A percentile compares a stretch with the other conserved stretches of the same genome.
phyloP scores from a whole-genome alignment of 2,888 invertebrate species.

The Tubiluchus corallicola region DNA sequence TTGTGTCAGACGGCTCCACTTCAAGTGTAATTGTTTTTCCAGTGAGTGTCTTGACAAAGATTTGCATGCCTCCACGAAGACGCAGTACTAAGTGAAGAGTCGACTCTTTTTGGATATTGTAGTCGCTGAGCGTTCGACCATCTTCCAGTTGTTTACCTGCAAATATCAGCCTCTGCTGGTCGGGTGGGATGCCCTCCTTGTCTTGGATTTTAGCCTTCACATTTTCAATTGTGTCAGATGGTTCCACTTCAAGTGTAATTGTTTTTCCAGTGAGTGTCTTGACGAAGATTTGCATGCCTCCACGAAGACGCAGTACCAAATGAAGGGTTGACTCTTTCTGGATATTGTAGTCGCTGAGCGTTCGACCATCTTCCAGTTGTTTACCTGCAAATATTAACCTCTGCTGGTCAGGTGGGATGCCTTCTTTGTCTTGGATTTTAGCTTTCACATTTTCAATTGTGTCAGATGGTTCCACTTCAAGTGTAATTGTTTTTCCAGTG shows the following conservation, averaged over 20 bases:
- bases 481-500: constrained; percentile 15
- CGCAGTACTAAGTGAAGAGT: constrained; percentile 14
- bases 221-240: constrained; percentile 16
- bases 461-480: constrained; percentile 15
- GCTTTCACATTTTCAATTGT: constrained; percentile 22
- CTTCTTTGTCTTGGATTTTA: constrained; percentile 37
- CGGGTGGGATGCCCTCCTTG: constrained; percentile 18
- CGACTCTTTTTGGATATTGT: constrained; percentile 15
- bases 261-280: constrained; percentile 16
- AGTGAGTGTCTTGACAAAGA: constrained; percentile 17
- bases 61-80: constrained; percentile 17
- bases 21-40: constrained; percentile 15
- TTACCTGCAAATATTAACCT: constrained; percentile 84
- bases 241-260: constrained; percentile 16
- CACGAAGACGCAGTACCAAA: constrained; percentile 34
- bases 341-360: constrained; percentile 80
- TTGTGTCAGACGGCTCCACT: constrained; percentile 16
- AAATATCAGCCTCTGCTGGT: constrained; percentile 16
- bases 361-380: constrained; percentile 84
- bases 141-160: constrained; percentile 16
- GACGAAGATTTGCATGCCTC: constrained; percentile 18
- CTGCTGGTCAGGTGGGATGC: constrained; percentile 52
- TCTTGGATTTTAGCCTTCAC: constrained; percentile 16
- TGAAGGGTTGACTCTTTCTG: constrained; percentile 55
- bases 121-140: constrained; percentile 14